These are phyloP conservation scores for Pleuronectes platessa DNA, from an alignment of 2,113 vertebrate genomes.

Conservation along the genomic window DNA sequence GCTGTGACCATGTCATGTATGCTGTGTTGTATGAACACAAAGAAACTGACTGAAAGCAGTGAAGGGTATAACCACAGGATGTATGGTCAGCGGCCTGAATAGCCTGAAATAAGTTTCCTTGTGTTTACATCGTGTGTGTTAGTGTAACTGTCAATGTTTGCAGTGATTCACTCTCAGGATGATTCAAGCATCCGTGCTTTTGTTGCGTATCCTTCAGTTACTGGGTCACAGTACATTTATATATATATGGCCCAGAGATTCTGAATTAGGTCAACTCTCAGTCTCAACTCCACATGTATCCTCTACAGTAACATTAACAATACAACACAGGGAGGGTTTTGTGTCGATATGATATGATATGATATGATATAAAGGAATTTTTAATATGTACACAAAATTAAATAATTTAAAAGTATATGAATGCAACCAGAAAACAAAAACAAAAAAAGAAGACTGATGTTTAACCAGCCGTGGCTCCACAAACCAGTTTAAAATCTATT, in stretches of 20 bases:
- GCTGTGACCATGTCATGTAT: constrained; percentile 37
- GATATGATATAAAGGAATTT: no score
- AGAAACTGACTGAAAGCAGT: constrained; percentile 38
- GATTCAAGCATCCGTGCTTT: constrained; percentile 29
- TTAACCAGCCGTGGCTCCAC: no score
- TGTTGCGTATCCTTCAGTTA: background rate
- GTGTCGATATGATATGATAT: no score
- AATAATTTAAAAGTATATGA: no score
- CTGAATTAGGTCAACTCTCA: background rate
- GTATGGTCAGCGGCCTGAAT: constrained; percentile 65
- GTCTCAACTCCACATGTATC: background rate
- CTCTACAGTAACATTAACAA: background rate
- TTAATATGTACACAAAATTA: no score
- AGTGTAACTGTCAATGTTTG: background rate
- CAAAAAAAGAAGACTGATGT: no score
- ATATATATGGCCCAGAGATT: background rate
- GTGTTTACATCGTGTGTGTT: background rate
- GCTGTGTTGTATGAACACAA: constrained; percentile 38
- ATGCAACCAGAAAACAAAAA: no score
- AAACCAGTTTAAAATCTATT: no score
- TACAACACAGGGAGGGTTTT: background rate
- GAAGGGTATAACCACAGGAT: constrained; percentile 49
- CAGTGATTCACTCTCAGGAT: constrained; percentile 2
- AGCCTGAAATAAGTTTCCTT: constrained; percentile 23
- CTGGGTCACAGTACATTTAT: background rate